A percentile compares a stretch with the other conserved stretches of the same genome.
These are phyloP conservation scores for Triplophysa yarkandensis DNA, from an alignment of 2,797 vertebrate species.

Conservation along the genomic window DNA sequence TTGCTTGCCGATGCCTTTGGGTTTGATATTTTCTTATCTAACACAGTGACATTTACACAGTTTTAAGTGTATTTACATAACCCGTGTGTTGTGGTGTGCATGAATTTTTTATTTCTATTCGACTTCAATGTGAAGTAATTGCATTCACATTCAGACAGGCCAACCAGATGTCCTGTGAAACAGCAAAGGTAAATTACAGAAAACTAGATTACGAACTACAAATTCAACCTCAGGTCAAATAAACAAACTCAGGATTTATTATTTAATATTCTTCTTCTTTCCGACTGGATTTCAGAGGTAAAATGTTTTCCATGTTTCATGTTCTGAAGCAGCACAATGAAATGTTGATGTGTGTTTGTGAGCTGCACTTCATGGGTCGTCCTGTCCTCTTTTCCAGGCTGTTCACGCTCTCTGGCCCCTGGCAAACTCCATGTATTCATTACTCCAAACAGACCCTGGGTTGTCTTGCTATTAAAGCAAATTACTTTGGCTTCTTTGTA, in stretches of 20 bases:
- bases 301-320: neutral
- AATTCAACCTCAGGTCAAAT: neutral
- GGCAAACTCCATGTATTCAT: conserved; percentile 75
- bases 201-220: neutral
- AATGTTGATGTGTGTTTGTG: conserved; percentile 30
- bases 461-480: conserved; percentile 72
- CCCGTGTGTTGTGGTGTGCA: conserved; percentile 9
- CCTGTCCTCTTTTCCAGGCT: conserved; percentile 49
- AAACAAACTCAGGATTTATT: neutral
- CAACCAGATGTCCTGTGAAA: neutral
- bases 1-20: neutral
- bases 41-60: neutral
- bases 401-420: conserved; percentile 63
- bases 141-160: conserved; percentile 3
- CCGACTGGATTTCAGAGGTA: neutral
- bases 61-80: conserved; percentile 19
- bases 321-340: neutral
- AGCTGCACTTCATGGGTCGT: conserved; percentile 28
- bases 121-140: conserved; percentile 15
- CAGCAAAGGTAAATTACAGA: neutral
- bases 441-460: conserved; percentile 71
- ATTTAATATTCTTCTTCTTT: neutral
- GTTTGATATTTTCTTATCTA: conserved; percentile 6
- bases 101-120: neutral
- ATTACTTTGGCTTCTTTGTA: conserved; percentile 69